These are phyloP conservation scores for Macaria liturata DNA, from an alignment of 2,888 invertebrate species.

Conservation along the genomic window DNA sequence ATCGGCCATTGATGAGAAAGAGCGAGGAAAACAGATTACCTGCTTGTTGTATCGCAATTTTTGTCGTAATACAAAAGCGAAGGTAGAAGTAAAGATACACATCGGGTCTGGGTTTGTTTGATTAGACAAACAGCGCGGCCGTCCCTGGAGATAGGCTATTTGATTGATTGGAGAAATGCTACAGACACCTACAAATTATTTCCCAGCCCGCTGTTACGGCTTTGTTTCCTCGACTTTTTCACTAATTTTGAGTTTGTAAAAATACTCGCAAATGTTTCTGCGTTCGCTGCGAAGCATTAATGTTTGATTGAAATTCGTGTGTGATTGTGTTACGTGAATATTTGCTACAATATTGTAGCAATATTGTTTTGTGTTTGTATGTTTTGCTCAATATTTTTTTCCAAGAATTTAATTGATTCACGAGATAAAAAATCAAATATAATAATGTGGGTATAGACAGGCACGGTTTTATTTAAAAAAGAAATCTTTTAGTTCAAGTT, in stretches of 20 bases:
- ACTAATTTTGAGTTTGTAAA: conserved; percentile 1
- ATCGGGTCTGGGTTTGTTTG: conserved; percentile 30
- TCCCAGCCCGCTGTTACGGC: conserved; percentile 15
- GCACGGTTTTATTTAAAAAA: too few species aligned
- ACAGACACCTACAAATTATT: conserved; percentile 11
- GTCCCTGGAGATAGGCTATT: conserved; percentile 24
- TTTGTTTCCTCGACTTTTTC: conserved; percentile 14
- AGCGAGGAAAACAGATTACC: conserved; percentile 30
- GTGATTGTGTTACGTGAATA: too few species aligned
- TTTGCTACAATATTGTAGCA: too few species aligned
- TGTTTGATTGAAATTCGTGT: too few species aligned
- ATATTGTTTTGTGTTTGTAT: too few species aligned
- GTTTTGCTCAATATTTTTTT: too few species aligned
- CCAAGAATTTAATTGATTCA: too few species aligned
- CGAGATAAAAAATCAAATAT: too few species aligned
- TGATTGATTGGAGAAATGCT: conserved; percentile 32
- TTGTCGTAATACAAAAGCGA: conserved; percentile 26
- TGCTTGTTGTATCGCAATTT: conserved; percentile 33
- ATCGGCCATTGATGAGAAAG: conserved; percentile 29
- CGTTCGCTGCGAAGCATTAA: too few species aligned
- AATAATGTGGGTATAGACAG: too few species aligned
- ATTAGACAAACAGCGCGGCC: conserved; percentile 31
- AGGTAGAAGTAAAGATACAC: conserved; percentile 31
- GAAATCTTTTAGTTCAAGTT: too few species aligned
- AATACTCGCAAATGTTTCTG: background rate